Conservation (phyloP, 2,888 invertebrate genomes). For the Lampropteryx suffumata region DNA sequence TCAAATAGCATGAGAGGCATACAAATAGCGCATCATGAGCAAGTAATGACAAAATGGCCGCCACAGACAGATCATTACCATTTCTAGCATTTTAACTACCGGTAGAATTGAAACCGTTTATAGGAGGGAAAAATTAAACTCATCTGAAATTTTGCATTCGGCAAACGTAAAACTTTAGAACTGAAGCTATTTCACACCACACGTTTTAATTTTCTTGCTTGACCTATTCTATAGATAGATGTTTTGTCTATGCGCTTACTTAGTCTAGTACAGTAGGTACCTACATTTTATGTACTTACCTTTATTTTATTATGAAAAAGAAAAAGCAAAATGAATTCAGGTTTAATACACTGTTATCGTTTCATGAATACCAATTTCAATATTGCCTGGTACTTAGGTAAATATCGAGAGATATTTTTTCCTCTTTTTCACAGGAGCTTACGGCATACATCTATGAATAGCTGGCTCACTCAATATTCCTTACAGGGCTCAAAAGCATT, state of each 20-base stretch:
- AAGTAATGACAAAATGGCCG: slow-evolving; percentile 49
- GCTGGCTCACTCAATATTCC: slow-evolving; percentile 4
- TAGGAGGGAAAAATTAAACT: slow-evolving; percentile 44
- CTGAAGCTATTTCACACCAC: slow-evolving; percentile 30
- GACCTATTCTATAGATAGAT: too few relatives aligned
- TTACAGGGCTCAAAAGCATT: not conserved
- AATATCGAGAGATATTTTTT: slow-evolving; percentile 3
- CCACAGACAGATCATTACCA: slow-evolving; percentile 49
- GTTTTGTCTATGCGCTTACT: too few relatives aligned
- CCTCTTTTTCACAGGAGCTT: slow-evolving; percentile 6
- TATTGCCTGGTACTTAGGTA: slow-evolving; percentile 4
- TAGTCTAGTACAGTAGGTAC: too few relatives aligned
- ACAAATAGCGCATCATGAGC: slow-evolving; percentile 46
- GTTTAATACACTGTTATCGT: not conserved
- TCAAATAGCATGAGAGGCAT: slow-evolving; percentile 41
- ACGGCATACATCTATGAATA: not conserved
- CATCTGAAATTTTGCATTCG: slow-evolving; percentile 40
- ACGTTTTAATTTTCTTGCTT: slow-evolving; percentile 5
- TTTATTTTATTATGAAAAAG: too few relatives aligned
- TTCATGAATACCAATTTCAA: slow-evolving; percentile 9
- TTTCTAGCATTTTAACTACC: slow-evolving; percentile 43
- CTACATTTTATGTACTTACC: too few relatives aligned
- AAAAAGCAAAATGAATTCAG: too few relatives aligned
- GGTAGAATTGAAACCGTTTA: slow-evolving; percentile 53
- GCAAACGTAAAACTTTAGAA: slow-evolving; percentile 39